Evolutionary conservation across 2,888 invertebrate genomes (phyloP).

Genomic region (Amorpha juglandis): DNA sequence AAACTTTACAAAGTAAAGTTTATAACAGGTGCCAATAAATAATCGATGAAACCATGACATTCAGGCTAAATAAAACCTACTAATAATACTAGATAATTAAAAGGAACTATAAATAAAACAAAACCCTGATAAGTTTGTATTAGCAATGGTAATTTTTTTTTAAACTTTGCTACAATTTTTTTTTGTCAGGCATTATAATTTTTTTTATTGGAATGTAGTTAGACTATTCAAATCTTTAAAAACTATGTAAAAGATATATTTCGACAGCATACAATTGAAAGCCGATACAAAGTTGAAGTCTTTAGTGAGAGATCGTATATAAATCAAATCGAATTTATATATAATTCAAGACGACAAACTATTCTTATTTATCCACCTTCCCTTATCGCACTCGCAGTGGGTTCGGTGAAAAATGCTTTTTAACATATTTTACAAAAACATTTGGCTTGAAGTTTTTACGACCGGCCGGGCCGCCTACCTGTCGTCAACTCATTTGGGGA

Average conservation of each 20-base stretch:
- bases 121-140: slow-evolving; percentile 9
- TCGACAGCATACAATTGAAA: not conserved
- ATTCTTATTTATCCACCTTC: too few species aligned
- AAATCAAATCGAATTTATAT: not conserved
- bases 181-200: slow-evolving; percentile 8
- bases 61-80: not conserved
- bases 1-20: slow-evolving; percentile 9
- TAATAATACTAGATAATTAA: slow-evolving; percentile 22
- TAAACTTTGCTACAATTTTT: slow-evolving; percentile 23
- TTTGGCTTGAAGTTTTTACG: too few species aligned
- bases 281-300: not conserved
- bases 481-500: too few species aligned
- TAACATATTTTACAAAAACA: too few species aligned
- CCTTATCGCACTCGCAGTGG: too few species aligned
- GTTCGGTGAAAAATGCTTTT: too few species aligned
- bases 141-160: not conserved
- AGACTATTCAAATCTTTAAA: not conserved
- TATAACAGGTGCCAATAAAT: slow-evolving; percentile 19
- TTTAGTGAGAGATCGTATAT: not conserved
- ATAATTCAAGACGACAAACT: too few species aligned
- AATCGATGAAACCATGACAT: slow-evolving; percentile 2
- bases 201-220: not conserved
- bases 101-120: slow-evolving; percentile 28
- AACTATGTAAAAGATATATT: not conserved
- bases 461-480: too few species aligned